Base-by-base conservation (phyloP, 2,797 vertebrate species). In the Prionace glauca region DNA sequence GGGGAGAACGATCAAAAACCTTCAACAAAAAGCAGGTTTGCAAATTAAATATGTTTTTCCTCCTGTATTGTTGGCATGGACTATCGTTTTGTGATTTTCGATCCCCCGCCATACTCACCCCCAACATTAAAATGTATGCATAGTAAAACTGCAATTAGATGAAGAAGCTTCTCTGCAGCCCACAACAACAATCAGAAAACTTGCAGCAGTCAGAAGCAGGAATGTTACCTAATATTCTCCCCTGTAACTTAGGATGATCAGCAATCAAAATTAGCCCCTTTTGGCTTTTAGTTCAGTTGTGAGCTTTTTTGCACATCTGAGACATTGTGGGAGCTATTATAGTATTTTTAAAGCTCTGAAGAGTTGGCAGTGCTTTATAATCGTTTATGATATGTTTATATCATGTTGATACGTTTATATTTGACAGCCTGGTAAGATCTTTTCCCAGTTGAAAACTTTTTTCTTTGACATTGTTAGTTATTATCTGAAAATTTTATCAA, bases 11-110 rank as follows among this genome's bases (percentile, higher is more conserved):
- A 41, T 56, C 65, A 94, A 74, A 94, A 94, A 32, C 10, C 5
- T 32, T 94, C 93, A 94, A 71, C 93, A 94, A 74, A 94, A 94
- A 94, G 72, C 69, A 94, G 93, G 93, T 94, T 94, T 94, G 93
- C 41, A 71, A 94, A 72, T 94, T 50, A 29, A 94, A 29, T 74
- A 72, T 24, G 14, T 50, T 72, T 32, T 71, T 71, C 9, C 45
- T 94, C 69, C 24, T 71, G 11, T 62, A 60, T 26, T 74, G 67
- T 94, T 72, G 69, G 65, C 18, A 22, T 93, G 62, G 18, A 71
- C 67, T 69, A 20, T 69, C 16, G 14, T 69, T 69, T 69, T 65
- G 62, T 26, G 24, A 90, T 29, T 56, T 74, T 45, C 72, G 72
- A 29, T 45, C 50, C 50, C 3, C 45, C 45, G 2, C 45, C 45